Percentiles rank a stretch among this genome's conserved stretches.
Evolutionary conservation across 1,140 invertebrate genomes (phyloP).

Genomic region (Solenopsis invicta): DNA sequence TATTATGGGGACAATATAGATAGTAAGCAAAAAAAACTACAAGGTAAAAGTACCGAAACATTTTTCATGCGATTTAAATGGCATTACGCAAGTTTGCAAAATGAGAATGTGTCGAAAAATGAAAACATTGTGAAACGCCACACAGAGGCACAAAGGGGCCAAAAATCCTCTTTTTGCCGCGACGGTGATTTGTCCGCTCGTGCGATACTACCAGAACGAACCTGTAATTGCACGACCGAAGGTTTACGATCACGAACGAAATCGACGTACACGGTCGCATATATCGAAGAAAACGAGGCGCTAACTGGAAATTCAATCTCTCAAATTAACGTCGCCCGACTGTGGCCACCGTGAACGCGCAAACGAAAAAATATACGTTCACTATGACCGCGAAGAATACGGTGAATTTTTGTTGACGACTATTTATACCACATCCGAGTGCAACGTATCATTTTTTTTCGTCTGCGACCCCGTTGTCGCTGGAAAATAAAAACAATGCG

Average conservation of each 20-base stretch:
- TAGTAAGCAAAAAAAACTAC: background rate
- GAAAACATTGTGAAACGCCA: background rate
- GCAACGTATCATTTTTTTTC: slow-evolving; percentile 34
- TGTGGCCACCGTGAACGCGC: background rate
- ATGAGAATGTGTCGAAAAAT: slow-evolving; percentile 4
- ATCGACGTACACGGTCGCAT: slow-evolving; percentile 34
- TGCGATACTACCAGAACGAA: background rate
- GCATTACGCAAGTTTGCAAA: slow-evolving; percentile 9
- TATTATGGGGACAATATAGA: background rate
- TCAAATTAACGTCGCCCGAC: slow-evolving; percentile 33
- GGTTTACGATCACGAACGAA: slow-evolving; percentile 21
- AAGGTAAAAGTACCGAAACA: slow-evolving; percentile 1
- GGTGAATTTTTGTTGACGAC: slow-evolving; percentile 40
- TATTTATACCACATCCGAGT: slow-evolving; percentile 42
- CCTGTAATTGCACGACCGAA: slow-evolving; percentile 32
- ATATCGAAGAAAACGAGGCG: slow-evolving; percentile 53
- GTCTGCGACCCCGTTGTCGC: background rate
- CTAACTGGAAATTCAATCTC: slow-evolving; percentile 55
- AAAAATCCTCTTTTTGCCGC: slow-evolving; percentile 20
- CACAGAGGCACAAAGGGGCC: background rate
- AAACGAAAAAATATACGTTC: slow-evolving; percentile 20
- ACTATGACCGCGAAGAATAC: background rate
- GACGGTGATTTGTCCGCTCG: slow-evolving; percentile 1
- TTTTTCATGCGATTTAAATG: slow-evolving; percentile 24
- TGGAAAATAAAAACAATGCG: slow-evolving; percentile 30